Base-by-base conservation (phyloP, 2,888 invertebrate genomes). In the Andrena dorsata region DNA sequence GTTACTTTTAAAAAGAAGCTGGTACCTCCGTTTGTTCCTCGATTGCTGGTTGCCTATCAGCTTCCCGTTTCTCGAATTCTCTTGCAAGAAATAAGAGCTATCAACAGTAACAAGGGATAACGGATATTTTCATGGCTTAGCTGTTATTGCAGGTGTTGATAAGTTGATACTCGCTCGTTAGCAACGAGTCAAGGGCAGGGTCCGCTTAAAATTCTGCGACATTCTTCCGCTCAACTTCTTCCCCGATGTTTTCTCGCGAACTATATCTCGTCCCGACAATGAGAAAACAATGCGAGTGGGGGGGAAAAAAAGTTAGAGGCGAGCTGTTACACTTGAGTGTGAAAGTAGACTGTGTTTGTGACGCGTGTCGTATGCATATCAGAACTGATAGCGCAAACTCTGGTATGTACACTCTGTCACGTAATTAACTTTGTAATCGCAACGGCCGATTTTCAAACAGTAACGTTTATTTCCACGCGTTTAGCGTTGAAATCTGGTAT, bases 361-460 rank as follows among this genome's bases (percentile, higher is more conserved):
- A 20, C 70, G 69, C 30, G 66, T 58, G 69, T 61, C 26, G 13
- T 23, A 16, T 41, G 32, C 53, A 16, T 51, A 26, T 65, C 41
- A 32, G 23, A 26, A 20, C 61, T 53, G 28, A 6, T 26, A 13
- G n/a, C 20, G 20, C 4, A 35, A 8, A 32, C 7, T 20, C 47
- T 63, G 23, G 6, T 61, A 66, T 69, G 68, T 20, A 53, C 28
- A 28, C 47, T 20, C 6, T 70, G 82, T 53, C 76, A 28, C 65
- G 77, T 72, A 75, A 83, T 85, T 82, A 80, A 47, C 47, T 64
- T 16, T 41, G 66, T 78, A 80, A 80, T 86, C 66, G 70, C 53
- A 61, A 73, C 76, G 56, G 74, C 64, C 64, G 64, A 71, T 32
- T 32, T 23, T 23, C 35, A 68, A 74, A 63, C 53, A 76, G 66